phyloP scores from a whole-genome alignment of 1,140 invertebrate genomes.

The Drosophila melanica region DNA sequence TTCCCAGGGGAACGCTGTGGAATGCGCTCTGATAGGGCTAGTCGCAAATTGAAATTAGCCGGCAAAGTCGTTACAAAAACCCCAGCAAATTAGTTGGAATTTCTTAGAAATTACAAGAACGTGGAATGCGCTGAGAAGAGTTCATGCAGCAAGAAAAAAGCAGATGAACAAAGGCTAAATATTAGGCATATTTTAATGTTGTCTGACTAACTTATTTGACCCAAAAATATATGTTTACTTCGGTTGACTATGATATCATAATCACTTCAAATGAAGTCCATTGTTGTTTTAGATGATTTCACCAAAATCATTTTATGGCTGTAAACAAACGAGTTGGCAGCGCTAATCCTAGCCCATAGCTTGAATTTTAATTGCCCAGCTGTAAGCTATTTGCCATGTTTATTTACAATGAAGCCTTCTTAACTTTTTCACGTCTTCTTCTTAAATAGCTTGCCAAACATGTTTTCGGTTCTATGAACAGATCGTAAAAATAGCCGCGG shows the following conservation, averaged over 20 bases:
- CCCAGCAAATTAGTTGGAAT: neutral
- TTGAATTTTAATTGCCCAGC: neutral
- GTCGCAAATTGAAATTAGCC: conserved; percentile 58
- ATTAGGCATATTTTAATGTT: too few relatives aligned
- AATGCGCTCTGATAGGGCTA: conserved; percentile 33
- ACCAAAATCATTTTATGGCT: neutral
- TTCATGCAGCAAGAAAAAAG: conserved; percentile 3
- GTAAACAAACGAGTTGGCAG: neutral
- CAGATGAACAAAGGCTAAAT: too few relatives aligned
- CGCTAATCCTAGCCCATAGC: neutral
- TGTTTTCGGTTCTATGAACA: conserved; percentile 37
- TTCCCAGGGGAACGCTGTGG: conserved; percentile 52
- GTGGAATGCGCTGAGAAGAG: conserved; percentile 30
- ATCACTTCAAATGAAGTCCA: neutral
- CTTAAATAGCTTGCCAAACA: conserved; percentile 42
- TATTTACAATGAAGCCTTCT: conserved; percentile 17
- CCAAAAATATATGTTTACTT: too few relatives aligned
- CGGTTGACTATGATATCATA: neutral
- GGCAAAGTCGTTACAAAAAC: conserved; percentile 6
- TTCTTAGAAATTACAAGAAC: conserved; percentile 22
- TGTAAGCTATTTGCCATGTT: conserved; percentile 4
- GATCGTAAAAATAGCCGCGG: conserved; percentile 35
- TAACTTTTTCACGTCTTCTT: conserved; percentile 2
- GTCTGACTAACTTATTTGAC: too few relatives aligned
- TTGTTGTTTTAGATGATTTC: neutral